phyloP scores from a whole-genome alignment of 2,113 vertebrate species.

The Atrichornis clamosus region DNA sequence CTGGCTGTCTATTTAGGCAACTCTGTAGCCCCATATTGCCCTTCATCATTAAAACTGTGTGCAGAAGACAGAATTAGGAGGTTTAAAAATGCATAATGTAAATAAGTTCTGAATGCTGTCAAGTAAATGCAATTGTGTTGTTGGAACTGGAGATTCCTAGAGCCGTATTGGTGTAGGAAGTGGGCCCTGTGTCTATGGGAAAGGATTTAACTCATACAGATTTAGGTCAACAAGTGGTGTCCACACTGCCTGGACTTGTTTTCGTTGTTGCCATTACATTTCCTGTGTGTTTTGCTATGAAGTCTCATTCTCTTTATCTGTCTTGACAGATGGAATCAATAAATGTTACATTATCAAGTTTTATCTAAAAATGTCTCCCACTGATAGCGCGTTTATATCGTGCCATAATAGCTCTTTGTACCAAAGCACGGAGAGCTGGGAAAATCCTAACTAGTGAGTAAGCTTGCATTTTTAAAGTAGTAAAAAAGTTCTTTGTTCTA shows the following conservation, averaged over 20 bases:
- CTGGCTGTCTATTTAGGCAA: background rate
- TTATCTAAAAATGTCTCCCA: constrained; percentile 67
- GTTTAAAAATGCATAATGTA: background rate
- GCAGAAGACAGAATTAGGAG: background rate
- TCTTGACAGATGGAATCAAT: constrained; percentile 58
- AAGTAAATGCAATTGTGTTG: background rate
- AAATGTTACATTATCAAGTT: constrained; percentile 64
- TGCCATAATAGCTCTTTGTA: constrained; percentile 70
- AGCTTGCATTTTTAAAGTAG: constrained; percentile 58
- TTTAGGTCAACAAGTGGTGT: background rate
- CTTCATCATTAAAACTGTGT: background rate
- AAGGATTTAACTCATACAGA: background rate
- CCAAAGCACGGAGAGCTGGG: constrained; percentile 39
- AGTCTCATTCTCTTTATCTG: constrained; percentile 37
- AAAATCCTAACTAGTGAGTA: constrained; percentile 65
- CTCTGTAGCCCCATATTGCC: background rate
- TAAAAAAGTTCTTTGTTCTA: constrained; percentile 69
- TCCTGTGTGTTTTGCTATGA: constrained; percentile 47
- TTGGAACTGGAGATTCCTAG: constrained; percentile 23
- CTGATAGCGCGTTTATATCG: constrained; percentile 22
- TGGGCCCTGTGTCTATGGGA: background rate
- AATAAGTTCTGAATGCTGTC: constrained; percentile 12
- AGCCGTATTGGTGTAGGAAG: background rate
- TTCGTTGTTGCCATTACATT: background rate
- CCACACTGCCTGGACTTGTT: background rate